These are phyloP conservation scores for Portunus trituberculatus DNA, from an alignment of 1,140 invertebrate species.

Conservation along the genomic window DNA sequence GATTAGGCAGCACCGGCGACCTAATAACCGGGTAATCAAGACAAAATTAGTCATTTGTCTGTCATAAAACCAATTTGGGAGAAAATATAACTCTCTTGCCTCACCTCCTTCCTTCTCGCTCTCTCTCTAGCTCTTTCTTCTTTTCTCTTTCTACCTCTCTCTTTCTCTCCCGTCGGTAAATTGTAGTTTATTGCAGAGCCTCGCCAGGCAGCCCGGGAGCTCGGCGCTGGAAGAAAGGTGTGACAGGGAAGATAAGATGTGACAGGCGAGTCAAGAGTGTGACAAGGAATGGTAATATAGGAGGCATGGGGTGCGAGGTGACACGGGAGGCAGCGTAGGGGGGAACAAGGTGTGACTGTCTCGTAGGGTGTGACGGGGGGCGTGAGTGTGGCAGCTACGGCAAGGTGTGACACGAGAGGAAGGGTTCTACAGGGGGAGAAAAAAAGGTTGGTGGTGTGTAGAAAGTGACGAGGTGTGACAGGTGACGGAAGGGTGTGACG, in stretches of 20 bases:
- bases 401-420: not conserved
- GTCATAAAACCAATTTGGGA: conserved; percentile 56
- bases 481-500: not conserved
- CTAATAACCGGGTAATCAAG: conserved; percentile 53
- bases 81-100: conserved; percentile 41
- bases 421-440: not conserved
- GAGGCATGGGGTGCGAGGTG: not conserved
- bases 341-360: not conserved
- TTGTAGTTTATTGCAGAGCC: conserved; percentile 43
- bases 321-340: not conserved
- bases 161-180: conserved; percentile 32
- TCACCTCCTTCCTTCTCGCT: conserved; percentile 8
- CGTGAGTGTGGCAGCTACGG: not conserved
- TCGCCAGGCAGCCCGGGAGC: not conserved
- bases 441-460: not conserved
- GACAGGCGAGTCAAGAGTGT: conserved; percentile 10
- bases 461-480: not conserved
- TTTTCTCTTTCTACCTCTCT: not conserved
- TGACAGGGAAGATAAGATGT: conserved; percentile 5
- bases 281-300: conserved; percentile 22
- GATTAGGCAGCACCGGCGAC: conserved; percentile 1
- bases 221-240: conserved; percentile 7
- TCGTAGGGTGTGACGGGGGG: not conserved
- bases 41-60: conserved; percentile 55
- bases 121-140: not conserved